Base-by-base conservation (phyloP, 2,797 vertebrate species). In the Falco novaeseelandiae region DNA sequence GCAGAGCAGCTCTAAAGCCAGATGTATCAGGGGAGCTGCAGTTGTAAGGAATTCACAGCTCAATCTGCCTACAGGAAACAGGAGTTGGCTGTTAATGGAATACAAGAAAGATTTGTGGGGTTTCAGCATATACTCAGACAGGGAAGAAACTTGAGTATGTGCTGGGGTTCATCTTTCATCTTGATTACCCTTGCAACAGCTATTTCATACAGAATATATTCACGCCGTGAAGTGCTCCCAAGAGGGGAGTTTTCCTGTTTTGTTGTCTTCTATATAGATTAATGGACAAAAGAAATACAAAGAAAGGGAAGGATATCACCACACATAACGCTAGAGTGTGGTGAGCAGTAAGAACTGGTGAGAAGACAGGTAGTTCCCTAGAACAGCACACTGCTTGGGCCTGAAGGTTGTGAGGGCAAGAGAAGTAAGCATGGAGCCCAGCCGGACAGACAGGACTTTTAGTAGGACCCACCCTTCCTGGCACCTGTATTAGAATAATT, bases 281-380 rank as follows among this genome's bases (percentile, higher is more conserved):
- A 71, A 82, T 6, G 20, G 40, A 30, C 59, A 63, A 71, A 67
- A 67, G 23, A 78, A 67, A 54, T 29, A 78, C 4, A 22, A 57
- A 48, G 29, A 46, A 55, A 61, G 18, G 30, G 40, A 87, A 77
- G 81, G 55, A 87, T 20, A 46, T 83, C 59, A 46, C 22, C 34
- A 26, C 59, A 49, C 8, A 0, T 5, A 77, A 63, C 38, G 42
- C 8, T 13, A 27, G 25, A 58, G 27, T 6, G 8, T 20, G 30
- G 26, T 29, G 30, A 55, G 32, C 54, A 54, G 2, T 23, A 42
- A 54, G 12, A 66, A 15, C 30, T 81, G 42, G 23, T 73, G 44
- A 74, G 85, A 84, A 66, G 32, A 8, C 0, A 0, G 32, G 7
- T 0, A 0, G 13, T 38, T 62, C 90, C 48, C 29, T 67, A 54